Base-by-base conservation (phyloP, 2,888 invertebrate species). In the Julus scanicus region DNA sequence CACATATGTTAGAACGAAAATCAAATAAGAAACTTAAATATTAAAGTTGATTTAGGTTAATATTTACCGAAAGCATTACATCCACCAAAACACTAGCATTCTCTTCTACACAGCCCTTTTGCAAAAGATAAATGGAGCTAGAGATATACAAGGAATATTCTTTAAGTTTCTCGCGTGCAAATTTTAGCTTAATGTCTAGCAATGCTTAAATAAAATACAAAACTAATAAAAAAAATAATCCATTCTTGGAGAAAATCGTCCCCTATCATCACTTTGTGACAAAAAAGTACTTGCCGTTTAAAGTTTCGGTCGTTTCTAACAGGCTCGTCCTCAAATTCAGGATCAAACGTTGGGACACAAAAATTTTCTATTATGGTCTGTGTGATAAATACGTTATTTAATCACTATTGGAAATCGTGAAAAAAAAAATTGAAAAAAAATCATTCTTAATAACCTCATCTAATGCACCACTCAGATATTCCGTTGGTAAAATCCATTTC, bases 401-500 rank as follows among this genome's bases (percentile, higher is more conserved):
- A 9, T 11, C 1, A 71, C 71, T 20, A 29, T 29, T 9, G 20
- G 1, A 15, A 53, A 15, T 17, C 11, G 15, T 4, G 13, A 53
- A 53, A 53, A 15, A 53, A 53, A 17, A 53, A 0, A 29, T 71
- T 29, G 0, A 2, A 11, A 11, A 9, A 29, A 71, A 71, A 71
- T 20, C 9, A 20, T 71, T 71, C 13, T 5, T n/a, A 84, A 13
- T 84, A 1, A 84, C 84, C 48, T 84, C 84, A 40, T 84, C 84
- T 44, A 84, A 84, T n/a, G n/a, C 40, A 17, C 84, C 84, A 13
- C 48, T 20, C 6, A 48, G 1, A 40, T 84, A 84, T 44, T 84
- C 84, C 8, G 48, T 48, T 9, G 84, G 84, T n/a, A 84, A 84
- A n/a, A 84, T 40, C 84, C 84, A 84, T 84, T 84, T 84, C 11